Percentiles rank a stretch among this genome's conserved stretches.
These are phyloP conservation scores for Rhagonycha fulva DNA, from an alignment of 2,888 invertebrate species.

Conservation along the genomic window DNA sequence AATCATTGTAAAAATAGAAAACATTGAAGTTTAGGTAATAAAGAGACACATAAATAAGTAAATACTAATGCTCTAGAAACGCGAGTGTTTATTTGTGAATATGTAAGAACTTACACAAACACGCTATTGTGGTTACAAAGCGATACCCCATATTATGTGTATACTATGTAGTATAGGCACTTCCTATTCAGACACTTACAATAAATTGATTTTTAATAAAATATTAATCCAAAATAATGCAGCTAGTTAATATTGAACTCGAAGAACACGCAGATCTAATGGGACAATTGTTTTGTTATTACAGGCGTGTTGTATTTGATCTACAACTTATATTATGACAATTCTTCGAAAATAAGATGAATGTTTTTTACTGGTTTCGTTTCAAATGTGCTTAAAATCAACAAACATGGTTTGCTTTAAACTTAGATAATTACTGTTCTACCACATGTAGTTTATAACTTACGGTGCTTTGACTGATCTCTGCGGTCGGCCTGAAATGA, in stretches of 20 bases:
- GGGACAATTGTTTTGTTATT: constrained; percentile 55
- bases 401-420: constrained; percentile 47
- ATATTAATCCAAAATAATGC: not conserved
- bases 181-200: not conserved
- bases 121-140: constrained; percentile 2
- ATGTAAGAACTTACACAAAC: constrained; percentile 50
- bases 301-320: constrained; percentile 54
- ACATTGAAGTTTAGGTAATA: constrained; percentile 49
- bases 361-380: constrained; percentile 44
- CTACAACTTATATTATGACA: constrained; percentile 44
- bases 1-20: constrained; percentile 50
- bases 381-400: constrained; percentile 51
- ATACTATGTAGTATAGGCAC: too few relatives aligned
- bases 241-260: constrained; percentile 32
- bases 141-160: not conserved
- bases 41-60: constrained; percentile 54
- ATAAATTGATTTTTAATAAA: not conserved
- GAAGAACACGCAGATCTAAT: constrained; percentile 48
- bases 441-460: constrained; percentile 50
- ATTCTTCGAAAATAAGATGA: constrained; percentile 35
- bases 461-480: constrained; percentile 40
- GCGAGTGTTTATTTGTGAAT: constrained; percentile 55
- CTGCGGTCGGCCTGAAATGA: constrained; percentile 37
- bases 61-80: constrained; percentile 55
- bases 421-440: constrained; percentile 34